Percentiles rank a stretch among this genome's conserved stretches.
Evolutionary conservation across 2,113 vertebrate species (phyloP).

Genomic region (Myotis lucifugus): DNA sequence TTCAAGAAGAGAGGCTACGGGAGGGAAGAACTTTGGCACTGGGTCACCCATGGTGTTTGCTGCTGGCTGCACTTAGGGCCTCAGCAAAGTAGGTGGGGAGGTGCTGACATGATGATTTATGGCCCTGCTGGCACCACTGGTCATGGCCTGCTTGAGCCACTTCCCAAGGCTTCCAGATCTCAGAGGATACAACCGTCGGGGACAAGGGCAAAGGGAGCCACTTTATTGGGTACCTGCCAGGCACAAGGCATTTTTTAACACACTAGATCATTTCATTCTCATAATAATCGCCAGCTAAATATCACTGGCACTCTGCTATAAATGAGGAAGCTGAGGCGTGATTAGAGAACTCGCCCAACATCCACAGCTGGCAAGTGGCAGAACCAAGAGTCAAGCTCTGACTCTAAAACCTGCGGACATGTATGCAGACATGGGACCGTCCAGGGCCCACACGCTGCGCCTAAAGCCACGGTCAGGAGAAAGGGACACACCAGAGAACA

Average conservation of each 20-base stretch:
- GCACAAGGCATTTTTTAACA: background rate
- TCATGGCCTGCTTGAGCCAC: background rate
- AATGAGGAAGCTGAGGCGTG: background rate
- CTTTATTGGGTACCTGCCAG: background rate
- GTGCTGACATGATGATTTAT: background rate
- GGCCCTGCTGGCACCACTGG: background rate
- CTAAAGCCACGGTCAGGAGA: background rate
- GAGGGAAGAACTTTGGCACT: background rate
- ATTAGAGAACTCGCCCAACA: background rate
- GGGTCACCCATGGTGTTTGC: background rate
- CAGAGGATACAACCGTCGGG: background rate
- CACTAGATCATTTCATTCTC: background rate
- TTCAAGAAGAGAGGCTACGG: background rate
- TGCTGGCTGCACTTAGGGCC: background rate
- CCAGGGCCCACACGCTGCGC: background rate
- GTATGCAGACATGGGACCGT: background rate
- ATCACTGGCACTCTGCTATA: background rate
- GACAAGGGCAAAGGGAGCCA: background rate
- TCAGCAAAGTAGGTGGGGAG: background rate
- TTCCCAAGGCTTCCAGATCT: background rate
- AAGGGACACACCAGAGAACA: background rate
- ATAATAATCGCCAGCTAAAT: background rate
- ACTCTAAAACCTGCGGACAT: background rate
- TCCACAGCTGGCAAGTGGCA: background rate
- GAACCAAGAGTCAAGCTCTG: background rate